These are phyloP conservation scores for Zaprionus inermis DNA, from an alignment of 1,140 invertebrate species.

Conservation along the genomic window DNA sequence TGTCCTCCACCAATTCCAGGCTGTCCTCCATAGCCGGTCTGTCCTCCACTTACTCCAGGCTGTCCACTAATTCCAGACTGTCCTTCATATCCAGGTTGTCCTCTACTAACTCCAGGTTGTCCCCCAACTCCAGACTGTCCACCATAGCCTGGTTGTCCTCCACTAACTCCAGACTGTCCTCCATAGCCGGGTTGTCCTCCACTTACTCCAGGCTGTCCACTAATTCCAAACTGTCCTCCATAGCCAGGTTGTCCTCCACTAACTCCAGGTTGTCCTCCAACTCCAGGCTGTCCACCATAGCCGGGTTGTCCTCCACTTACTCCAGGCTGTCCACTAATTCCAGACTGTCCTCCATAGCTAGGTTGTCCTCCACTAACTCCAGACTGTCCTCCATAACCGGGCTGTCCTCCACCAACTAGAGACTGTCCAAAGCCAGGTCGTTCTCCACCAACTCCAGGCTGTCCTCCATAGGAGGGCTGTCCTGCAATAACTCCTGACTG, in stretches of 20 bases:
- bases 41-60: constrained; percentile 17
- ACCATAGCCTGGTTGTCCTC: constrained; percentile 30
- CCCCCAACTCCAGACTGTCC: constrained; percentile 17
- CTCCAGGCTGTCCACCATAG: constrained; percentile 13
- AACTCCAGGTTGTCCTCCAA: constrained; percentile 4
- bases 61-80: constrained; percentile 23
- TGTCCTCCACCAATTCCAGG: constrained; percentile 11
- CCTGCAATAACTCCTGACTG: constrained; percentile 15
- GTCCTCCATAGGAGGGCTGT: constrained; percentile 4
- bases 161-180: constrained; percentile 13
- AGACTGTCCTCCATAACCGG: constrained; percentile 17
- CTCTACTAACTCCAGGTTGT: constrained; percentile 16
- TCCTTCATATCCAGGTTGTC: constrained; percentile 28
- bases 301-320: constrained; percentile 27
- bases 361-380: constrained; percentile 10
- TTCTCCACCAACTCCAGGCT: constrained; percentile 13
- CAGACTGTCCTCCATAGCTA: constrained; percentile 23
- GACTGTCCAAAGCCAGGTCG: constrained; percentile 20
- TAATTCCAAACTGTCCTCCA: not conserved
- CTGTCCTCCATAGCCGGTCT: constrained; percentile 14
- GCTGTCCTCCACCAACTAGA: constrained; percentile 18
- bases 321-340: constrained; percentile 32
- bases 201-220: constrained; percentile 8
- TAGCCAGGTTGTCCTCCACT: constrained; percentile 30
- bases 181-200: constrained; percentile 9